Evolutionary conservation across 1,140 invertebrate species (phyloP).

Genomic region (Aradophagus sp.): DNA sequence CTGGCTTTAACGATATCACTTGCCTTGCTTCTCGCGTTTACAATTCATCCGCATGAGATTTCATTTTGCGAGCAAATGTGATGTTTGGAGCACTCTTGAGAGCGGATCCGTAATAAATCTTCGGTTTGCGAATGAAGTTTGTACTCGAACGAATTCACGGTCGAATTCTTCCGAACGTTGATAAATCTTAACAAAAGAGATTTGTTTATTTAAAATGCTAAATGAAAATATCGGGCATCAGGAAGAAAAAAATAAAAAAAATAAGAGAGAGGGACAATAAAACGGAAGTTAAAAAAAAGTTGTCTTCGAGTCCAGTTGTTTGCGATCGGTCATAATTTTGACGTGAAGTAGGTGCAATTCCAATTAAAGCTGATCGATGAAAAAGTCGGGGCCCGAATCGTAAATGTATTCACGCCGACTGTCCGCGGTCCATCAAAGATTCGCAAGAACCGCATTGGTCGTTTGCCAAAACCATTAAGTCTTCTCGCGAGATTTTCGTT

Average conservation of each 20-base stretch:
- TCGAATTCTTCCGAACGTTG: too few relatives aligned
- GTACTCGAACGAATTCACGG: too few relatives aligned
- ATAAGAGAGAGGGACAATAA: too few relatives aligned
- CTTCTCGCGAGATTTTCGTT: constrained; percentile 62
- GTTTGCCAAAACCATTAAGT: constrained; percentile 66
- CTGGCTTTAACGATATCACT: constrained; percentile 25
- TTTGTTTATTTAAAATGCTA: too few relatives aligned
- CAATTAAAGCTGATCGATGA: constrained; percentile 46
- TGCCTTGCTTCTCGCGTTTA: constrained; percentile 20
- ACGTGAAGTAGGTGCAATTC: constrained; percentile 21
- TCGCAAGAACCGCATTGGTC: constrained; percentile 63
- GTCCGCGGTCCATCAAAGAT: constrained; percentile 46
- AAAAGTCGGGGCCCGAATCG: constrained; percentile 32
- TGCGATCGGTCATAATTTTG: constrained; percentile 1
- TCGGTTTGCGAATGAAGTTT: neutral
- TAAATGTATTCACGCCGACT: constrained; percentile 46
- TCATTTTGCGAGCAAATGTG: constrained; percentile 35
- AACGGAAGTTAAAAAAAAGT: too few relatives aligned
- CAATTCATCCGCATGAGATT: constrained; percentile 23
- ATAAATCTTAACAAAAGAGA: too few relatives aligned
- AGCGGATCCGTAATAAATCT: constrained; percentile 24
- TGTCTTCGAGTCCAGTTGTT: too few relatives aligned
- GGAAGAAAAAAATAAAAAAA: too few relatives aligned
- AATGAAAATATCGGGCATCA: too few relatives aligned
- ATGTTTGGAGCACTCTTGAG: constrained; percentile 23